Conservation (phyloP, 2,113 vertebrate genomes). For the Otocyon megalotis region DNA sequence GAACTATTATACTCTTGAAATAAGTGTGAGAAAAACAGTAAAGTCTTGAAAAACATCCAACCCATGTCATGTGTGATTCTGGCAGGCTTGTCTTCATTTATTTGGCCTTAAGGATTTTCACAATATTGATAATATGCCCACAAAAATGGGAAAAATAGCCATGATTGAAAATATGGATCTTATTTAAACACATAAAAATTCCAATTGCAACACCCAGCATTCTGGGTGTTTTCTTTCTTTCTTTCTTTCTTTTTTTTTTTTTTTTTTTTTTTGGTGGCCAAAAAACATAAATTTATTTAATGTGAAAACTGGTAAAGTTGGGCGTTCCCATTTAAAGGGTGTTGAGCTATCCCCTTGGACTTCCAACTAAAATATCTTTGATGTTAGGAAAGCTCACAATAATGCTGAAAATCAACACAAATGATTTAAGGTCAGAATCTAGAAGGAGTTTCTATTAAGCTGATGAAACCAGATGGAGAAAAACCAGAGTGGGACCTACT, state of each 20-base stretch:
- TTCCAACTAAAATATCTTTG: slow-evolving; percentile 72
- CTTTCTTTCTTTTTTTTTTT: slow-evolving; percentile 20
- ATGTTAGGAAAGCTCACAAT: slow-evolving; percentile 63
- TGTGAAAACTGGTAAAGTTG: slow-evolving; percentile 65
- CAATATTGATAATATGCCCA: slow-evolving; percentile 66
- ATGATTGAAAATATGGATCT: slow-evolving; percentile 65
- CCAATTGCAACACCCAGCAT: slow-evolving; percentile 63
- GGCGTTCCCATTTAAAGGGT: slow-evolving; percentile 58
- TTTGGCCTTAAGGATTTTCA: slow-evolving; percentile 72
- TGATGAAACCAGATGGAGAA: slow-evolving; percentile 10
- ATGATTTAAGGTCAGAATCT: slow-evolving; percentile 54
- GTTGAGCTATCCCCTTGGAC: slow-evolving; percentile 15
- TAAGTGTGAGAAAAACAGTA: slow-evolving; percentile 75
- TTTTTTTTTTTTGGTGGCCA: slow-evolving; percentile 63
- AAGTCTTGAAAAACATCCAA: slow-evolving; percentile 73
- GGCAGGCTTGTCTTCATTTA: slow-evolving; percentile 76
- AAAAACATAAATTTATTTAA: slow-evolving; percentile 82
- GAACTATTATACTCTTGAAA: slow-evolving; percentile 64
- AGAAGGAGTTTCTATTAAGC: not conserved
- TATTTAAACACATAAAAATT: slow-evolving; percentile 73
- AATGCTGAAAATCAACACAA: slow-evolving; percentile 52
- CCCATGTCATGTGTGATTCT: slow-evolving; percentile 73
- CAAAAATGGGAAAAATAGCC: slow-evolving; percentile 35
- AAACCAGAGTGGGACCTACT: not conserved
- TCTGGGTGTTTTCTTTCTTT: not conserved